A percentile compares a stretch with the other conserved stretches of the same genome.
These are phyloP conservation scores for Charaxes varanes DNA, from an alignment of 1,140 invertebrate species.

Conservation along the genomic window DNA sequence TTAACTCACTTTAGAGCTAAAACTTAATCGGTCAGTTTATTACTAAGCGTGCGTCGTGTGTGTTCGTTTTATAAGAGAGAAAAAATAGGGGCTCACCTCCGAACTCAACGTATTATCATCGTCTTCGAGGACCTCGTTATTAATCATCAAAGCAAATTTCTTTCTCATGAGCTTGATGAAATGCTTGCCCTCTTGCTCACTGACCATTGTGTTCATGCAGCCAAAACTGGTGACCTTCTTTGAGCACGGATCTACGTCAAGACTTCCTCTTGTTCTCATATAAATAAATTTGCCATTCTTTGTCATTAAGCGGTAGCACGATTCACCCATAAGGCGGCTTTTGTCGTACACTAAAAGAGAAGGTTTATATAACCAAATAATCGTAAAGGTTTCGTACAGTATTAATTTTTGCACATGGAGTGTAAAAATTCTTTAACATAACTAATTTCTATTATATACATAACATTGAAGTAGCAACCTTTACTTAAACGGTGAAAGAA, in stretches of 20 bases:
- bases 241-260: slow-evolving; percentile 83
- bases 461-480: too few relatives aligned
- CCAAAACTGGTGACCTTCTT: slow-evolving; percentile 86
- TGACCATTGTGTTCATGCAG: slow-evolving; percentile 87
- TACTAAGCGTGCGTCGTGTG: too few relatives aligned
- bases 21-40: too few relatives aligned
- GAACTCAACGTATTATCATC: not conserved
- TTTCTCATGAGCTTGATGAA: slow-evolving; percentile 83
- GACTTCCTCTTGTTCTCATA: slow-evolving; percentile 83
- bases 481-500: too few relatives aligned
- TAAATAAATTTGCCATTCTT: slow-evolving; percentile 88
- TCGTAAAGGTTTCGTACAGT: too few relatives aligned
- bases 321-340: slow-evolving; percentile 82
- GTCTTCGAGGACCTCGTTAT: slow-evolving; percentile 58
- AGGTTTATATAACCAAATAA: too few relatives aligned
- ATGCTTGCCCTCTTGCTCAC: slow-evolving; percentile 80
- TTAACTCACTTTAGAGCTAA: too few relatives aligned
- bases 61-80: too few relatives aligned
- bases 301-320: slow-evolving; percentile 86
- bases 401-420: too few relatives aligned
- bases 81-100: too few relatives aligned
- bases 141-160: slow-evolving; percentile 73
- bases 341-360: slow-evolving; percentile 87
- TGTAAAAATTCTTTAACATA: too few relatives aligned
- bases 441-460: too few relatives aligned